A percentile compares a stretch with the other conserved stretches of the same genome.
These are phyloP conservation scores for Sebastes iracundus DNA, from an alignment of 2,797 vertebrate genomes.

Conservation along the genomic window DNA sequence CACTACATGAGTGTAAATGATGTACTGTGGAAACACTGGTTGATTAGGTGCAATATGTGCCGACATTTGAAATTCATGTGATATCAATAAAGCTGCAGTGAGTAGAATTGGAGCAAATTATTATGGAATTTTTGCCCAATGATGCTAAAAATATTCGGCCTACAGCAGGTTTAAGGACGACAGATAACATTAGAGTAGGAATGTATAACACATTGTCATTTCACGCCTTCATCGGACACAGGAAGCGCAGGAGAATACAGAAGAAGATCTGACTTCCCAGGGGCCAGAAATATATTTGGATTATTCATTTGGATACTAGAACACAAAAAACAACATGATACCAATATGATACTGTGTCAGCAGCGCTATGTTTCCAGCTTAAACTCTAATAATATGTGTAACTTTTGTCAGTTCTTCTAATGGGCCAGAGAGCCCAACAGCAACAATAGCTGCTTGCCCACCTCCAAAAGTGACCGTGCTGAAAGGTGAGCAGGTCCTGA, in stretches of 20 bases:
- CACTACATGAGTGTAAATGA: not conserved
- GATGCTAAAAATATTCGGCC: too few species aligned
- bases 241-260: not conserved
- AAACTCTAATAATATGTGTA: not conserved
- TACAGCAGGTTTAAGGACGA: not conserved
- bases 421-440: not conserved
- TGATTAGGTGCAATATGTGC: not conserved
- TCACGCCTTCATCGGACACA: not conserved
- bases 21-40: not conserved
- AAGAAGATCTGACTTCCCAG: not conserved
- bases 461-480: not conserved
- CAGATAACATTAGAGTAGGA: not conserved
- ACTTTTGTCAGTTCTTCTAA: not conserved
- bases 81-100: not conserved
- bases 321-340: not conserved
- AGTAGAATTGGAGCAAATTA: too few species aligned
- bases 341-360: not conserved
- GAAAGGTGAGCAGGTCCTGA: not conserved
- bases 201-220: not conserved
- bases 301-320: not conserved
- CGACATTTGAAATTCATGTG: not conserved
- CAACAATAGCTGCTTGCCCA: not conserved
- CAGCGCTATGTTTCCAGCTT: not conserved
- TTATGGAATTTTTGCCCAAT: too few species aligned
- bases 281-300: not conserved